phyloP scores from a whole-genome alignment of 2,113 vertebrate genomes.

The Xiphorhynchus elegans region DNA sequence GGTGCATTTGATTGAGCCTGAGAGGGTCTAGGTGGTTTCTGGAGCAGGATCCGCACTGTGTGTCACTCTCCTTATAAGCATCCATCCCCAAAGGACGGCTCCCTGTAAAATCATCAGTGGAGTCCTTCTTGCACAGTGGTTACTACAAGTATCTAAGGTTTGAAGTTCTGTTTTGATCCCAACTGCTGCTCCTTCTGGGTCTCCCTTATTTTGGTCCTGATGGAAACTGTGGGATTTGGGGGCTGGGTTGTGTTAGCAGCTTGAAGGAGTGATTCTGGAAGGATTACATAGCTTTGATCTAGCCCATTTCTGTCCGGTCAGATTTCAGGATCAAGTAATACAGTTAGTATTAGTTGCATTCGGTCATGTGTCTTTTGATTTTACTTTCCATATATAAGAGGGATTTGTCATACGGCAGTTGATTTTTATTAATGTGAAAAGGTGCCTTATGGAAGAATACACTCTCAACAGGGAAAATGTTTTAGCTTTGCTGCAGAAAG shows the following conservation, averaged over 20 bases:
- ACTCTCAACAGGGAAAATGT: not conserved
- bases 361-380: not conserved
- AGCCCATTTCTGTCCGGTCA: not conserved
- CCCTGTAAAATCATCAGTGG: fast-evolving
- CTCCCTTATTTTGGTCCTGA: not conserved
- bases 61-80: not conserved
- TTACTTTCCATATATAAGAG: not conserved
- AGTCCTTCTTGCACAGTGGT: not conserved
- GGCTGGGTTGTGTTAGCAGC: not conserved
- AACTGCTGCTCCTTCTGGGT: not conserved
- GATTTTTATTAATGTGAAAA: not conserved
- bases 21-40: not conserved
- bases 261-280: not conserved
- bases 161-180: not conserved
- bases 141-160: fast-evolving
- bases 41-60: not conserved
- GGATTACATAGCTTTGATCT: not conserved
- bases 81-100: not conserved
- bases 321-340: not conserved
- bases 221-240: not conserved
- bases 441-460: not conserved
- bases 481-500: not conserved
- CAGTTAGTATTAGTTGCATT: not conserved
- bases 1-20: not conserved
- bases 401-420: not conserved